Percentiles rank a stretch among this genome's conserved stretches.
Conservation (phyloP, 2,113 vertebrate genomes). For the Phylloscopus whistleri region DNA sequence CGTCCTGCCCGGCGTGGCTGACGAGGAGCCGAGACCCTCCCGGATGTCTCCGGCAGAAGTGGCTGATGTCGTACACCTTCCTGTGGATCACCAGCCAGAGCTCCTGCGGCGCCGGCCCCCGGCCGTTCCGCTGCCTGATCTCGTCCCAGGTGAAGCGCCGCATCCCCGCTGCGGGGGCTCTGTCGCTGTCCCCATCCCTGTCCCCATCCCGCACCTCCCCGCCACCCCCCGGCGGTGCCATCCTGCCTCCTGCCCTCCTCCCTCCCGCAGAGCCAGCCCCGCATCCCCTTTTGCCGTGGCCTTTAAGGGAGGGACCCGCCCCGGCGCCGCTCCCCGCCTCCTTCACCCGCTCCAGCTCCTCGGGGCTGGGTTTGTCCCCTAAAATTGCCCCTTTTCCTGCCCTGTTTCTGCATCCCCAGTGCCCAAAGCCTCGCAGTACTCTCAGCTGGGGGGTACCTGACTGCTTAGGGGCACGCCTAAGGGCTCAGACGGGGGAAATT, state of each 20-base stretch:
- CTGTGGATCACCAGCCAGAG: constrained; percentile 61
- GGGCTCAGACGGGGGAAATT: neutral
- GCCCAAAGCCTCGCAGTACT: accelerated
- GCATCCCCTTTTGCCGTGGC: neutral
- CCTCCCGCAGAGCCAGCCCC: neutral
- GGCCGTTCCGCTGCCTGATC: neutral
- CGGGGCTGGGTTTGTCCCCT: neutral
- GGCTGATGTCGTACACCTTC: constrained; percentile 69
- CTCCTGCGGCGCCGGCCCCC: neutral
- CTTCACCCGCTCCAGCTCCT: neutral
- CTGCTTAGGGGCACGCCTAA: neutral
- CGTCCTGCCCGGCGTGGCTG: constrained; percentile 70
- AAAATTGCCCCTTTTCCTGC: neutral
- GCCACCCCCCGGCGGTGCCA: neutral
- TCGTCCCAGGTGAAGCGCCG: constrained; percentile 18
- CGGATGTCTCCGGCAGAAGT: constrained; percentile 43
- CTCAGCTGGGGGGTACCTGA: neutral
- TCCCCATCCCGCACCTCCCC: neutral
- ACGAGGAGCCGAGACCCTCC: constrained; percentile 57
- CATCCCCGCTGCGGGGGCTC: accelerated
- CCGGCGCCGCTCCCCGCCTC: neutral
- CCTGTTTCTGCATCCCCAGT: accelerated
- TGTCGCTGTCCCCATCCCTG: neutral
- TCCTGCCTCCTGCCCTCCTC: neutral
- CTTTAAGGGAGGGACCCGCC: neutral